Conservation (phyloP, 1,140 invertebrate genomes). For the Penaeus chinensis region DNA sequence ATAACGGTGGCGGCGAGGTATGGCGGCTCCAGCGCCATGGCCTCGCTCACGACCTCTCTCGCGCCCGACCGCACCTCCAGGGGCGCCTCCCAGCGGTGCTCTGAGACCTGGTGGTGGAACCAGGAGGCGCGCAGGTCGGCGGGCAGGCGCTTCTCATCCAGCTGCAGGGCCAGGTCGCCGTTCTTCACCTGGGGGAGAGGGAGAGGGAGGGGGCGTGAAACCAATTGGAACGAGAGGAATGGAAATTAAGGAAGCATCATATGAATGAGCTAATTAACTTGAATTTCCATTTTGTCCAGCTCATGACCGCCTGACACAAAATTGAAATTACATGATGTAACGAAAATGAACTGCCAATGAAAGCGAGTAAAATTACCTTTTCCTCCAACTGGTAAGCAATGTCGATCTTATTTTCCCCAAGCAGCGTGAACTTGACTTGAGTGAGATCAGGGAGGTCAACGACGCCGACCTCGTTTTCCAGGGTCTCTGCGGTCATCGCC, state of each 20-base stretch:
- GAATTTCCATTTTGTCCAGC: too few relatives aligned
- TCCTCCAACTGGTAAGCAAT: slow-evolving; percentile 76
- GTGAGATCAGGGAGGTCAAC: slow-evolving; percentile 73
- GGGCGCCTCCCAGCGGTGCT: slow-evolving; percentile 61
- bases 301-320: too few relatives aligned
- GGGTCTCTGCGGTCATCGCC: slow-evolving; percentile 70
- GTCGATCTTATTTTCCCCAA: slow-evolving; percentile 76
- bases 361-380: slow-evolving; percentile 68
- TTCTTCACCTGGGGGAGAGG: slow-evolving; percentile 41
- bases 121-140: slow-evolving; percentile 77
- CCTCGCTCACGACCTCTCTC: slow-evolving; percentile 77
- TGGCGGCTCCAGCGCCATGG: slow-evolving; percentile 75
- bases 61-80: slow-evolving; percentile 49
- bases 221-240: background rate
- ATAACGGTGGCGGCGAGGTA: slow-evolving; percentile 80
- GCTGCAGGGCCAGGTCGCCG: slow-evolving; percentile 63
- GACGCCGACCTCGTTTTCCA: slow-evolving; percentile 72
- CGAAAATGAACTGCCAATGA: too few relatives aligned
- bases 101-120: slow-evolving; percentile 73
- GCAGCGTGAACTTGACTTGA: slow-evolving; percentile 73
- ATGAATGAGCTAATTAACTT: background rate
- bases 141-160: slow-evolving; percentile 62
- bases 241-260: background rate
- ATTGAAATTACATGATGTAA: too few relatives aligned
- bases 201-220: background rate